A percentile compares a stretch with the other conserved stretches of the same genome.
These are phyloP conservation scores for Hydrotaea cyrtoneurina DNA, from an alignment of 2,888 invertebrate species.

Conservation along the genomic window DNA sequence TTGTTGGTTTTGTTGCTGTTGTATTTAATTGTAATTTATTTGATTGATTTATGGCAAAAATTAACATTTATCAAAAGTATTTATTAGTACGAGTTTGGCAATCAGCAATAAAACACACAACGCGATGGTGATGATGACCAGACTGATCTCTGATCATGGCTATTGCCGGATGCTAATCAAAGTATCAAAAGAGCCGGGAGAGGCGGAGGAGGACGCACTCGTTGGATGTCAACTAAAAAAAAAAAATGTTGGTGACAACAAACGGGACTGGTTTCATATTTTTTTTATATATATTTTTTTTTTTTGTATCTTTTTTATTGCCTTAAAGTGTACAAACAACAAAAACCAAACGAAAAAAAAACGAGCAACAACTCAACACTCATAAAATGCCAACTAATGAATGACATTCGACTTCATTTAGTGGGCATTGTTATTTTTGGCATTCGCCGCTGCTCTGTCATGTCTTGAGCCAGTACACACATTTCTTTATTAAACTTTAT, in stretches of 20 bases:
- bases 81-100: conserved; percentile 64
- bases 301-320: conserved; percentile 22
- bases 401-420: conserved; percentile 65
- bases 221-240: conserved; percentile 2
- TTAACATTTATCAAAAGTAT: conserved; percentile 66
- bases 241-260: conserved; percentile 55
- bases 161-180: conserved; percentile 42
- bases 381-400: conserved; percentile 63
- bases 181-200: neutral
- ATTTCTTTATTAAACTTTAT: conserved; percentile 61
- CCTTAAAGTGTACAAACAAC: conserved; percentile 20
- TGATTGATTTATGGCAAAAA: conserved; percentile 69
- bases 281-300: conserved; percentile 55
- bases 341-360: conserved; percentile 17
- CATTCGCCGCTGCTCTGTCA: neutral
- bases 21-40: conserved; percentile 69
- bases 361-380: conserved; percentile 16
- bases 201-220: neutral
- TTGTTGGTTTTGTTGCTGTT: no score
- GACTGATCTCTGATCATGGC: neutral
- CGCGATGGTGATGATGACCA: conserved; percentile 26
- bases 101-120: conserved; percentile 34
- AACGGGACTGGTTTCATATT: conserved; percentile 61
- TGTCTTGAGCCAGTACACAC: no score
- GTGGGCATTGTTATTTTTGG: conserved; percentile 59